Conservation (phyloP, 2,797 vertebrate genomes). For the Siniperca obscura region DNA sequence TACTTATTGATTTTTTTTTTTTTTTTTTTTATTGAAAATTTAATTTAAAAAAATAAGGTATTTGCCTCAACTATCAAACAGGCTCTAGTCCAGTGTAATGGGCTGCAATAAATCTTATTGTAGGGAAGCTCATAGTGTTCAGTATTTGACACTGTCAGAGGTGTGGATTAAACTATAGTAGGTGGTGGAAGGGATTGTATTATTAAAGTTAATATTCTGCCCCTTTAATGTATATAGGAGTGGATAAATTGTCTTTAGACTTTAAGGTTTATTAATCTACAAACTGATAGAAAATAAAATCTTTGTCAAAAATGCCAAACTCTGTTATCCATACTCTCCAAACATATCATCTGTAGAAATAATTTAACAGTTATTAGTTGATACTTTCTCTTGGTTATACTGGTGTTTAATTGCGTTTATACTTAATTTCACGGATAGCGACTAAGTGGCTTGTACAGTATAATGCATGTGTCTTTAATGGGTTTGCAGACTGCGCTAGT, state of each 20-base stretch:
- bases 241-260: background rate
- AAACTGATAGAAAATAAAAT: background rate
- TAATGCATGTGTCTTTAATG: constrained; percentile 1
- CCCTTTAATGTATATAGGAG: background rate
- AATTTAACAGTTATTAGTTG: no score
- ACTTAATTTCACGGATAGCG: background rate
- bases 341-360: background rate
- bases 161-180: background rate
- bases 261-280: background rate
- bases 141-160: background rate
- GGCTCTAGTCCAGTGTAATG: background rate
- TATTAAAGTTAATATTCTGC: background rate
- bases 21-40: no score
- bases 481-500: background rate
- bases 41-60: background rate
- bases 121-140: background rate
- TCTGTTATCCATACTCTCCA: background rate
- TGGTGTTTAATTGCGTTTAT: background rate
- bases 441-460: background rate
- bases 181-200: background rate
- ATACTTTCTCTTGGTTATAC: background rate
- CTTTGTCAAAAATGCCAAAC: background rate
- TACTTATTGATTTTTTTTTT: no score
- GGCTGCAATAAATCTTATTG: background rate
- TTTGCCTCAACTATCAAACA: background rate